Evolutionary conservation across 30 jellyfish, hydroid and myxozoan genomes (phyloP), one percentile per base, ranked within the genome.

Genomic region (Haliclystus octoradiatus): DNA sequence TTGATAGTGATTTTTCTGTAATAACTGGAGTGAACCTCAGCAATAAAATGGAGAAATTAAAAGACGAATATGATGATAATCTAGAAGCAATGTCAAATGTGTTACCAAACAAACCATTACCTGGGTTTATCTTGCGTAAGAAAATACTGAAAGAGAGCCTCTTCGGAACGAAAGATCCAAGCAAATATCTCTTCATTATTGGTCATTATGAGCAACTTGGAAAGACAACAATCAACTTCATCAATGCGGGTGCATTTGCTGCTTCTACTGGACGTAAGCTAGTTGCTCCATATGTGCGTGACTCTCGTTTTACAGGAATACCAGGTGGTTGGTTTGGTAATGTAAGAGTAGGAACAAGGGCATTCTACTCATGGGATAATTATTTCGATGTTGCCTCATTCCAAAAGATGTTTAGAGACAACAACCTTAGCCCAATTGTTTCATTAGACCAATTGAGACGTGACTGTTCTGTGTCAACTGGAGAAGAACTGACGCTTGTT

Each of bases 141-240:
- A 40, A 5, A 19, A 40, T 40, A 9, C 19, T 40, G 57, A 40
- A 40, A 40, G 57, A 40, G 57, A 19, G 19, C 57, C 19, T 40
- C 14, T 40, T 40, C 19, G 19, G 19, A 19, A 19, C 57, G 19
- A 19, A 5, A 9, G 57, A 40, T 9, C 14, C 9, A 19, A 40
- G 57, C 9, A 40, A 73, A 60, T 92, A 76, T 69, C 71, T 91
- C 30, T 53, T 82, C 40, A 30, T 91, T 32, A 50, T 91, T 24
- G 99, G 99, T 26, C 99, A 91, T 68, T 91, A 91, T 60, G 99
- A 91, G 62, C 99, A 91, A 62, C 93, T 91, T 52, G 99, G 99
- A 23, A 91, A 76, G 65, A 78, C 99, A 31, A 77, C 95, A 2
- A 62, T 91, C 1, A 91, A 91, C 57, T 83, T 63, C 65, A 24